These are phyloP conservation scores for Propithecus deckenii DNA, from an alignment of 2,797 vertebrate genomes.

Conservation along the genomic window DNA sequence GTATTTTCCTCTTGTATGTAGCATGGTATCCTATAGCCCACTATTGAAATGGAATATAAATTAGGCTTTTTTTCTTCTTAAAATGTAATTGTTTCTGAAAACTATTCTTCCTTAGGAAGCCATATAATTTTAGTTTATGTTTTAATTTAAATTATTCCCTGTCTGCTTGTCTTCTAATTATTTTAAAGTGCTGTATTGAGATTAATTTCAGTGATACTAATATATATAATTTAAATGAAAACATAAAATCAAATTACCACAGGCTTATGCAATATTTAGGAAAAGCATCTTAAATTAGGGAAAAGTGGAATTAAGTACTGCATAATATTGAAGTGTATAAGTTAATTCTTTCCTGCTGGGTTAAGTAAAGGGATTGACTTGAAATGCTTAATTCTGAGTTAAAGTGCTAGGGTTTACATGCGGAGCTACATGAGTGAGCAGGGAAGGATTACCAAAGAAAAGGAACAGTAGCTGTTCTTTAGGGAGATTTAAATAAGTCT, in stretches of 20 bases:
- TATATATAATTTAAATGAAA: constrained; percentile 70
- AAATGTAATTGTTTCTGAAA: constrained; percentile 29
- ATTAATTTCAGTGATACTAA: constrained; percentile 67
- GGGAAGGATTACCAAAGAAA: constrained; percentile 8
- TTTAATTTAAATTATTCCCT: constrained; percentile 38
- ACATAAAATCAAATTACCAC: constrained; percentile 65
- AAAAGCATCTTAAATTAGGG: constrained; percentile 51
- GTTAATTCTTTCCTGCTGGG: constrained; percentile 44
- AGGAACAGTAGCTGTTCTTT: constrained; percentile 3
- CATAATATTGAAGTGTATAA: constrained; percentile 57
- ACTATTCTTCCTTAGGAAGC: not conserved
- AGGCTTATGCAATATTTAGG: constrained; percentile 43
- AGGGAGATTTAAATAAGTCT: constrained; percentile 1
- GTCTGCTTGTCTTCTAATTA: constrained; percentile 12
- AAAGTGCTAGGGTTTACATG: not conserved
- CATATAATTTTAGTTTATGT: not conserved
- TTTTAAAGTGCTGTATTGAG: constrained; percentile 26
- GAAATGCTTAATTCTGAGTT: constrained; percentile 39
- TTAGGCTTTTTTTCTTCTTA: not conserved
- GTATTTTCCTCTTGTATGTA: not conserved
- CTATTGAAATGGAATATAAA: not conserved
- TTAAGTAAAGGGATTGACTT: constrained; percentile 50
- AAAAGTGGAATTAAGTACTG: constrained; percentile 56
- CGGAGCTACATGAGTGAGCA: not conserved
- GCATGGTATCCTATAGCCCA: not conserved